Conservation (phyloP, 1,140 invertebrate genomes). For the Scaptomyza hsui region DNA sequence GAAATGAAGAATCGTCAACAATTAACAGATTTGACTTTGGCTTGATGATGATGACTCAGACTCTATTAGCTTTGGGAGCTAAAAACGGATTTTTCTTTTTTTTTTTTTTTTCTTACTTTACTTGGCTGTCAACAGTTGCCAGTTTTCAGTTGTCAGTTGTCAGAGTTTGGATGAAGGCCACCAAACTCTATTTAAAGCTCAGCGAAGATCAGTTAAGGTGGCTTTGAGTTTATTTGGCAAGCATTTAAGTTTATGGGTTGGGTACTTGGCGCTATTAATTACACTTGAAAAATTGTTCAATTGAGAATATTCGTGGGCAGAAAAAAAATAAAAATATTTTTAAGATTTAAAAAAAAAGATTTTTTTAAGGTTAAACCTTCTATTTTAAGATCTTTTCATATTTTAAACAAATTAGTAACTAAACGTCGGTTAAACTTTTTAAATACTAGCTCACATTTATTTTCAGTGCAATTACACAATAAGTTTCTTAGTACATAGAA, state of each 20-base stretch:
- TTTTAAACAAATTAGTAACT: no score
- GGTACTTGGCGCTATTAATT: conserved; percentile 1
- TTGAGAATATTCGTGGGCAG: no score
- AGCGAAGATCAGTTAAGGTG: conserved; percentile 8
- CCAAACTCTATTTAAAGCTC: not conserved
- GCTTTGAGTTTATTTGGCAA: conserved; percentile 24
- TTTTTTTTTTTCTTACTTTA: not conserved
- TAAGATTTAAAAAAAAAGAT: no score
- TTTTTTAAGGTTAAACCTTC: no score
- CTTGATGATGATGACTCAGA: conserved; percentile 42
- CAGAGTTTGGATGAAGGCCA: conserved; percentile 13
- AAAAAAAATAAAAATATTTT: no score
- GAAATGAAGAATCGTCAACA: conserved; percentile 41
- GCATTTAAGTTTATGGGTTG: conserved; percentile 13
- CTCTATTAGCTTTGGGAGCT: not conserved
- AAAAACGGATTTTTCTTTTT: conserved; percentile 10
- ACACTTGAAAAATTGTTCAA: no score
- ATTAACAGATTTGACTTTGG: conserved; percentile 33
- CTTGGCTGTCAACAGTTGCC: conserved; percentile 20
- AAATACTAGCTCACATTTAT: not conserved
- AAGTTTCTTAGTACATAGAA: conserved; percentile 1
- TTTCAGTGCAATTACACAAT: conserved; percentile 4
- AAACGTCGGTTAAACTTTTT: no score
- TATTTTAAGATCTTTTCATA: no score
- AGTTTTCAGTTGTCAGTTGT: conserved; percentile 1